Conservation (phyloP, 1,140 invertebrate genomes). For the Polypedilum pembai region DNA sequence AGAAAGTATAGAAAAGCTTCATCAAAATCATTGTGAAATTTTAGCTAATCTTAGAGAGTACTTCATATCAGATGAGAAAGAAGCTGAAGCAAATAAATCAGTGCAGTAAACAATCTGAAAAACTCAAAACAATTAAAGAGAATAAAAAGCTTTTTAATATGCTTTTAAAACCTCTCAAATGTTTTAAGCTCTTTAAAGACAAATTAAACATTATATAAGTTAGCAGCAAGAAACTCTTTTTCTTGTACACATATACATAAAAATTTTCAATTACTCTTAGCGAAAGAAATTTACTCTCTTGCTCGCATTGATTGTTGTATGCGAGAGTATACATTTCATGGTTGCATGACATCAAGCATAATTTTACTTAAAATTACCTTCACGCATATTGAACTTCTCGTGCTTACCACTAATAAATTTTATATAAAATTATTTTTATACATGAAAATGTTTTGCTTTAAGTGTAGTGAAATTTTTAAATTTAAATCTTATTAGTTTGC, state of each 20-base stretch:
- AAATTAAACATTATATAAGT: neutral
- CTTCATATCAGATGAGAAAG: slow-evolving; percentile 42
- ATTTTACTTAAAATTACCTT: slow-evolving; percentile 14
- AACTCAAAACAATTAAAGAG: neutral
- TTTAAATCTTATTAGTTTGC: too few species aligned
- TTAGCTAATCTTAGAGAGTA: slow-evolving; percentile 42
- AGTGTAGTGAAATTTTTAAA: too few species aligned
- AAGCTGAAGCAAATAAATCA: neutral
- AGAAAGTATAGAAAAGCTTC: slow-evolving; percentile 40
- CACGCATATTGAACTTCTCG: neutral
- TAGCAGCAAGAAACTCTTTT: neutral
- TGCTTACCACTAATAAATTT: neutral
- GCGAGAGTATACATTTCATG: neutral
- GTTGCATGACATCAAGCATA: neutral
- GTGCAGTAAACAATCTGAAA: neutral
- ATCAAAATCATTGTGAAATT: slow-evolving; percentile 39
- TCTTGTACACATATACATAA: neutral
- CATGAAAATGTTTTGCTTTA: too few species aligned
- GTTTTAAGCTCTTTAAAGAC: neutral
- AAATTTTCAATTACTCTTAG: neutral
- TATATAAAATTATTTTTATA: too few species aligned
- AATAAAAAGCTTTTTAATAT: neutral
- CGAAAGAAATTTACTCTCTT: neutral
- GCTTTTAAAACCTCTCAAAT: neutral
- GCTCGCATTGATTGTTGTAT: neutral